These are phyloP conservation scores for Brachymystax lenok DNA, from an alignment of 2,797 vertebrate genomes.

Conservation along the genomic window DNA sequence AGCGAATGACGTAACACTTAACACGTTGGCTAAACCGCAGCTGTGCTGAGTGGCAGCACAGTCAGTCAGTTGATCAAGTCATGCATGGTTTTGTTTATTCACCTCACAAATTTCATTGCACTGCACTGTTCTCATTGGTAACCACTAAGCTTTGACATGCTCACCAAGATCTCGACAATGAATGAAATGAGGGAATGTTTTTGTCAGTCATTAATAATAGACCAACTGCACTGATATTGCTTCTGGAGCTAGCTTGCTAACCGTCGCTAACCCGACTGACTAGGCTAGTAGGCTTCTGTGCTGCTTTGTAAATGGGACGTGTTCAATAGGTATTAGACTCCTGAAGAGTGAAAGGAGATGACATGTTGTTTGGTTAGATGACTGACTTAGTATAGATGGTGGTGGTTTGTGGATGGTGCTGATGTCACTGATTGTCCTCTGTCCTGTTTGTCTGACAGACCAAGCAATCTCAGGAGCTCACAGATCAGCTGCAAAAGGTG, in stretches of 20 bases:
- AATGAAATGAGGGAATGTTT: not conserved
- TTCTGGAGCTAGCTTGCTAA: not conserved
- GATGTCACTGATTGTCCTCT: slow-evolving; percentile 13
- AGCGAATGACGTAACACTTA: too few relatives aligned
- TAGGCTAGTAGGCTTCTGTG: slow-evolving; percentile 39
- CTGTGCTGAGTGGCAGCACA: too few relatives aligned
- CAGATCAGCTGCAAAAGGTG: slow-evolving; percentile 92
- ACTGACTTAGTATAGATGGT: not conserved
- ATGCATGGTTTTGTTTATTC: too few relatives aligned
- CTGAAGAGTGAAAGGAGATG: not conserved
- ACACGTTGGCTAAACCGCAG: too few relatives aligned
- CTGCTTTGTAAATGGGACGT: not conserved
- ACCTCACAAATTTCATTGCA: too few relatives aligned
- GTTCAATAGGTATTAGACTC: not conserved
- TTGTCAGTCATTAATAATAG: not conserved
- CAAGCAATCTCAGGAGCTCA: slow-evolving; percentile 86
- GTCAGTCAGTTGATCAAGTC: too few relatives aligned
- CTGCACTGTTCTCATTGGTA: too few relatives aligned
- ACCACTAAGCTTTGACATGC: too few relatives aligned
- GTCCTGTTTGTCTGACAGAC: slow-evolving; percentile 71
- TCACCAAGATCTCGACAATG: too few relatives aligned
- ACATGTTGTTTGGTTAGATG: too few relatives aligned
- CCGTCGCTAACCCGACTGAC: not conserved
- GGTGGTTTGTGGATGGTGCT: not conserved
- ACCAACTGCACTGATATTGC: not conserved